Conservation (phyloP, 1,140 invertebrate genomes). For the Drosophila orena region DNA sequence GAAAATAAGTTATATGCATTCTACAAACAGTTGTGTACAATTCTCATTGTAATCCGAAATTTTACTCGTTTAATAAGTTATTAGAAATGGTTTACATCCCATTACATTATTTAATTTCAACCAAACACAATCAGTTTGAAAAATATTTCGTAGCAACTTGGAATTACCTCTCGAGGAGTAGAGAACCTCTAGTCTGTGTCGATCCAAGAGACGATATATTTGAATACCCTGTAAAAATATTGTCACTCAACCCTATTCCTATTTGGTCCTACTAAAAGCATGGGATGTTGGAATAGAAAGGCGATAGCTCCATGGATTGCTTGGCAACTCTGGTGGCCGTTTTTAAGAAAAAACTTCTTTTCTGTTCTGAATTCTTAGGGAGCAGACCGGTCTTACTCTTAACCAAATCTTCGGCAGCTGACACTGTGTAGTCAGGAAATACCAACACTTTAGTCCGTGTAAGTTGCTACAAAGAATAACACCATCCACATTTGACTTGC, state of each 20-base stretch:
- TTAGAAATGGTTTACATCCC: too few relatives aligned
- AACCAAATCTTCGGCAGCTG: neutral
- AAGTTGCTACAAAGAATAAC: neutral
- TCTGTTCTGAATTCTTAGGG: neutral
- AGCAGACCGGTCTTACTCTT: slow-evolving; percentile 1
- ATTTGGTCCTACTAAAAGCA: slow-evolving; percentile 2
- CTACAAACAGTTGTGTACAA: too few relatives aligned
- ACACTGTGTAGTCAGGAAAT: neutral
- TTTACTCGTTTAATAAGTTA: too few relatives aligned
- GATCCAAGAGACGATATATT: neutral
- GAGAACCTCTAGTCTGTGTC: too few relatives aligned
- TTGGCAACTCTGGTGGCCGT: slow-evolving; percentile 7
- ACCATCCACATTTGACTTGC: neutral
- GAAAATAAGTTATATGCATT: too few relatives aligned
- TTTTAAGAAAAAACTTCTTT: slow-evolving; percentile 24
- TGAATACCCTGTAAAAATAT: neutral
- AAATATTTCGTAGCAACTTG: too few relatives aligned
- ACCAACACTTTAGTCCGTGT: neutral
- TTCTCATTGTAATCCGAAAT: too few relatives aligned
- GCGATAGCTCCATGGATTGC: neutral
- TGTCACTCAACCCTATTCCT: neutral
- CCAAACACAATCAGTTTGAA: too few relatives aligned
- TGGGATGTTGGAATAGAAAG: neutral
- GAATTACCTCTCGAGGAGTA: too few relatives aligned
- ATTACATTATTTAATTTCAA: too few relatives aligned